Conservation (phyloP, 2,888 invertebrate species). For the Diogma glabrata region DNA sequence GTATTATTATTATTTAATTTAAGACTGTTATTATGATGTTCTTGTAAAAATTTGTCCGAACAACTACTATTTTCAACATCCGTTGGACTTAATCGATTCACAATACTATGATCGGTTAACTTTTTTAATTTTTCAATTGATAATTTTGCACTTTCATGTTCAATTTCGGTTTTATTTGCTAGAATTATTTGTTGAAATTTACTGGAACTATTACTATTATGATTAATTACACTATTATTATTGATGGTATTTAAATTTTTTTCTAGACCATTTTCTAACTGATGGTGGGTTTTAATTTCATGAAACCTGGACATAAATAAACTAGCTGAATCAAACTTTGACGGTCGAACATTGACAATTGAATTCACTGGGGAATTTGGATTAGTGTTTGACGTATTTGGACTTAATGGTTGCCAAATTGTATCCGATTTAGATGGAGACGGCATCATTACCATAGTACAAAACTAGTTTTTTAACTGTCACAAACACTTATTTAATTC, state of each 20-base stretch:
- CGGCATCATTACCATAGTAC: conserved; percentile 37
- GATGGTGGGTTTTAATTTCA: conserved; percentile 1
- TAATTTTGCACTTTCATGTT: conserved; percentile 26
- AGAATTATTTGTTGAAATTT: no score
- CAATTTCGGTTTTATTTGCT: no score
- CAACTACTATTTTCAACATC: conserved; percentile 18
- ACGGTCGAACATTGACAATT: neutral
- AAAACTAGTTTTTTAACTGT: neutral
- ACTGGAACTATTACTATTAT: conserved; percentile 4
- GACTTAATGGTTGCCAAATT: conserved; percentile 21
- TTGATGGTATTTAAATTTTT: neutral
- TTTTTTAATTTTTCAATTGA: conserved; percentile 35
- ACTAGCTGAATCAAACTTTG: conserved; percentile 7
- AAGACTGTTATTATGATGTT: conserved; percentile 16
- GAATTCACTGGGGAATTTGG: conserved; percentile 31
- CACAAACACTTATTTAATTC: neutral
- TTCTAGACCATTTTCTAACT: conserved; percentile 6
- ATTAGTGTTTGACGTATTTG: conserved; percentile 33
- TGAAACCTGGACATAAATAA: conserved; percentile 8
- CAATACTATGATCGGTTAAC: conserved; percentile 29
- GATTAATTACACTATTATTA: neutral
- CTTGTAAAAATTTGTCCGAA: conserved; percentile 16
- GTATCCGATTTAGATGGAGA: conserved; percentile 28
- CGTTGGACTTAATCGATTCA: conserved; percentile 31
- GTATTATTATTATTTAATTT: conserved; percentile 3